Evolutionary conservation across 2,888 invertebrate genomes (phyloP).

Genomic region (Clitarchus hookeri): DNA sequence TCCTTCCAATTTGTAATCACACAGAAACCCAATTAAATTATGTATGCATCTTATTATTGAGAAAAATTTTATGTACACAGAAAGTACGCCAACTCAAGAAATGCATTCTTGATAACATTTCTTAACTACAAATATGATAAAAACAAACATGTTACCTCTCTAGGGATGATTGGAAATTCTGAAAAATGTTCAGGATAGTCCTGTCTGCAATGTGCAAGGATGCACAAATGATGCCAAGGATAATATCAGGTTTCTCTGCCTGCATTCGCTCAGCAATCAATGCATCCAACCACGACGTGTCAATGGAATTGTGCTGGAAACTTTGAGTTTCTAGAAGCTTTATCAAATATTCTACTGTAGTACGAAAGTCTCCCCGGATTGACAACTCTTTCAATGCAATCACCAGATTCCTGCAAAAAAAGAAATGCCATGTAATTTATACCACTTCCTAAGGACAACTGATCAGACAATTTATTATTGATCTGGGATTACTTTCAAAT

Average conservation of each 20-base stretch:
- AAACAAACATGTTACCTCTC: constrained; percentile 65
- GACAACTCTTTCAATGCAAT: constrained; percentile 96
- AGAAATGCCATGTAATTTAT: neutral
- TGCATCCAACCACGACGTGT: constrained; percentile 97
- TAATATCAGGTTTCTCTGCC: constrained; percentile 90
- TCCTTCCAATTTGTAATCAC: too few species aligned
- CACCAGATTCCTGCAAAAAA: constrained; percentile 76
- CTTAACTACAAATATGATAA: neutral
- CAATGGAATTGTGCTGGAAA: constrained; percentile 90
- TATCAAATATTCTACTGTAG: constrained; percentile 97
- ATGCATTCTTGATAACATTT: too few species aligned
- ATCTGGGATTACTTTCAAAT: too few species aligned
- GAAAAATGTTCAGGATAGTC: constrained; percentile 79
- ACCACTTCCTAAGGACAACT: too few species aligned
- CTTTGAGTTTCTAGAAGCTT: constrained; percentile 90
- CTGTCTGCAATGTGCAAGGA: constrained; percentile 92
- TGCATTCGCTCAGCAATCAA: constrained; percentile 92
- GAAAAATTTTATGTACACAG: too few species aligned
- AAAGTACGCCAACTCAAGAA: too few species aligned
- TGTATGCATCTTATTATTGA: too few species aligned
- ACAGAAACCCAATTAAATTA: too few species aligned
- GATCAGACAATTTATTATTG: too few species aligned
- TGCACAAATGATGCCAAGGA: constrained; percentile 91
- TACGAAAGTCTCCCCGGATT: constrained; percentile 96
- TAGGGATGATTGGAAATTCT: constrained; percentile 87